Evolutionary conservation across 2,113 vertebrate genomes (phyloP), one percentile per base, ranked within the genome.

Genomic region (Atherinomorus stipes): DNA sequence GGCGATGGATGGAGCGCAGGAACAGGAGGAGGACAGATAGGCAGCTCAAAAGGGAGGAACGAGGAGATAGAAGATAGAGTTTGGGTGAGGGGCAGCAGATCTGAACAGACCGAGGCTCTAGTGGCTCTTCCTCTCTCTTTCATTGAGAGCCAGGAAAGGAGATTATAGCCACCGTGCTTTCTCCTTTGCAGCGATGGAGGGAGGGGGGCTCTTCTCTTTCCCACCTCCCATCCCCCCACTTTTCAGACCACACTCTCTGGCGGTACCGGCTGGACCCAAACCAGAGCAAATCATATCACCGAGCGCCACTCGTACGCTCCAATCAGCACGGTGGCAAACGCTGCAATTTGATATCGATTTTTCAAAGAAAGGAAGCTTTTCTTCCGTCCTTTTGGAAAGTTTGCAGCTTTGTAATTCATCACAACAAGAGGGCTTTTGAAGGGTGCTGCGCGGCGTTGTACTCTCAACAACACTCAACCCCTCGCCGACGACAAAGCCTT

Each of bases 121-220:
- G 92, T 89, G 93, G 87, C 79, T 88, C 88, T 89, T 85, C 85
- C 81, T 87, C 83, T 81, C 71, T 70, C 93, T 94, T 95, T 95
- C 90, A 94, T 94, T 78, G 86, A 84, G 91, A 90, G 93, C 94
- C 94, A 95, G 92, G 88, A 93, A 94, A 93, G 79, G 81, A 94
- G 93, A 94, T 95, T 94, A 94, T 86, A 92, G 89, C 89, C 76
- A 80, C 71, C 88, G 71, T 78, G 82, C 78, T 88, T 87, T 90
- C 80, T 83, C 87, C 88, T 72, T 54, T 81, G 83, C 71, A 85
- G 58, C 57, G 61, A 45, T 49, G 40, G 34, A 49, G 45, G 71
- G 73, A 84, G 49, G 74, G 56, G 67, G 52, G 64, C 85, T 88
- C 64, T 64, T 71, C 44, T 26, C 34, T 79, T 53, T 50, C 52